phyloP scores from a whole-genome alignment of 2,797 vertebrate genomes.

The Spinus pinus region DNA sequence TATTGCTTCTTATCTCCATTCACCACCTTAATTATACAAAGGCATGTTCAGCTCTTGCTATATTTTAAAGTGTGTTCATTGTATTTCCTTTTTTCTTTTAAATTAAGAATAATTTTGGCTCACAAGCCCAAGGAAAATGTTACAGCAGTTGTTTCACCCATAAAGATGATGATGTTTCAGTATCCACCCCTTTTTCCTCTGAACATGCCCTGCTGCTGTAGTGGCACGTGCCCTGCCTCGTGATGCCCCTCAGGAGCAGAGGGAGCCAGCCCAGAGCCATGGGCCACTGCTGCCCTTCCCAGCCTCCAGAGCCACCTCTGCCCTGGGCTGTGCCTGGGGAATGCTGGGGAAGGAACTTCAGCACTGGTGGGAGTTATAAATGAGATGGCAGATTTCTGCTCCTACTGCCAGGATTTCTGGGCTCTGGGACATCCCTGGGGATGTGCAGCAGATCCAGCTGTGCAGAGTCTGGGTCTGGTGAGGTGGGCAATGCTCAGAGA shows the following conservation, averaged over 20 bases:
- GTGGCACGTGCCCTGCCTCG: accelerated
- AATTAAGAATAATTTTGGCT: background rate
- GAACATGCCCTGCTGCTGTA: background rate
- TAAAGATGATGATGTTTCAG: background rate
- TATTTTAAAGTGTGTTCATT: background rate
- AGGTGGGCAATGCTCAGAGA: background rate
- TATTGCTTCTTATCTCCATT: background rate
- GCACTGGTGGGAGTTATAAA: background rate
- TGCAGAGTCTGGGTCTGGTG: background rate
- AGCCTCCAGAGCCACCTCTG: background rate
- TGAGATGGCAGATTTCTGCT: background rate
- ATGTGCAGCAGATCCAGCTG: background rate
- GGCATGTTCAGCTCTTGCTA: background rate
- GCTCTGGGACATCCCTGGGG: background rate
- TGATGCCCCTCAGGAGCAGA: background rate
- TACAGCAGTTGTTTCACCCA: background rate
- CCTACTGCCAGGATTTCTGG: background rate
- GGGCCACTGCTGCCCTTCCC: background rate
- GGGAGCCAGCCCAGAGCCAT: background rate
- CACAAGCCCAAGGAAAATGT: background rate
- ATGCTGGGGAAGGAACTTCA: background rate
- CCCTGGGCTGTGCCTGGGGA: background rate
- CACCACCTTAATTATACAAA: background rate
- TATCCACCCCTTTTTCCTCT: background rate
- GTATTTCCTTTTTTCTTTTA: background rate